Evolutionary conservation across 2,797 vertebrate genomes (phyloP), one percentile per base, ranked within the genome.

Genomic region (Xiphophorus birchmanni): DNA sequence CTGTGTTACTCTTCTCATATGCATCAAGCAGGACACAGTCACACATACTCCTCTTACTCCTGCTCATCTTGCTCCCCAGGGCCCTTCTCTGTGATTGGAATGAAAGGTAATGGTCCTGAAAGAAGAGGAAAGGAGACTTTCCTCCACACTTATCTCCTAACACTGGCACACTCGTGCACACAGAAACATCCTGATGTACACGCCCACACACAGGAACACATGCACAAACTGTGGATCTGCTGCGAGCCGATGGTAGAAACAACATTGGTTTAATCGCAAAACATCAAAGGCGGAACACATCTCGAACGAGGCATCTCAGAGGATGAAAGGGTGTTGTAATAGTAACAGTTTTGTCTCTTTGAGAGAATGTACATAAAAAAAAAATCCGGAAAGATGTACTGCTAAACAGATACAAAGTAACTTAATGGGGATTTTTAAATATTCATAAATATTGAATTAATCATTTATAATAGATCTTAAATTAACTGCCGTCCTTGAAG

Each of bases 371-470:
- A 92, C 84, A 91, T 84, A 76, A 76, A 77, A 90, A 60, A 60
- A 60, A 58, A 58, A 58, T 87, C 90, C 87, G 75, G 92, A 94
- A 93, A 92, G 90, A 94, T 93, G 93, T 95, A 93, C 88, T 89
- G 86, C 93, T 95, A 95, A 96, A 96, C 93, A 95, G 94, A 92
- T 95, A 95, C 95, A 96, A 94, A 94, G 94, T 95, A 82, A 95
- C 96, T 96, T 95, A 96, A 96, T 94, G 92, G 93, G 90, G 94
- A 92, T 90, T 94, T 95, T 95, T 92, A 96, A 96, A 96, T 96
- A 95, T 96, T 96, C 95, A 96, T 96, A 96, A 95, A 96, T 96
- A 96, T 96, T 96, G 92, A 94, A 96, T 96, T 94, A 96, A 96
- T 96, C 95, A 96, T 96, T 95, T 95, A 96, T 95, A 95, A 94